Evolutionary conservation across 2,113 vertebrate species (phyloP).

Genomic region (Manacus vitellinus): DNA sequence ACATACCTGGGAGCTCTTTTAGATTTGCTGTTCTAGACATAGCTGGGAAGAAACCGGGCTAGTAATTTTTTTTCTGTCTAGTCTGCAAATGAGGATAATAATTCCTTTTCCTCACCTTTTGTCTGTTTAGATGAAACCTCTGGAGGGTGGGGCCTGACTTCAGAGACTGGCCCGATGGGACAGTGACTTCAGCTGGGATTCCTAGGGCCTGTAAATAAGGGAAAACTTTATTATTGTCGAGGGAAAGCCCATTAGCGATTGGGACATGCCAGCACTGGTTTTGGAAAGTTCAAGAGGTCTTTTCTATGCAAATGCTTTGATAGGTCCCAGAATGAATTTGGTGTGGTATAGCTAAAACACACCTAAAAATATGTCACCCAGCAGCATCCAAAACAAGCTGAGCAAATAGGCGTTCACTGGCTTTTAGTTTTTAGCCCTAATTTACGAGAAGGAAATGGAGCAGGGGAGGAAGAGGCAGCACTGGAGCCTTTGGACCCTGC

Average conservation of each 20-base stretch:
- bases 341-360: background rate
- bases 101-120: background rate
- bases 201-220: background rate
- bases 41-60: background rate
- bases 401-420: background rate
- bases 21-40: background rate
- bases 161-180: background rate
- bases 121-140: background rate
- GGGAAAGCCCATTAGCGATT: background rate
- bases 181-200: background rate
- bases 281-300: conserved; percentile 18
- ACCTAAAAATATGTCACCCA: background rate
- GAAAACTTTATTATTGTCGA: background rate
- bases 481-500: background rate
- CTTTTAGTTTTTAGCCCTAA: background rate
- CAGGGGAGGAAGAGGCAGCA: background rate
- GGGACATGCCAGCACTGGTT: background rate
- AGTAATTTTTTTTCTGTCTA: background rate
- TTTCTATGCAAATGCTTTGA: background rate
- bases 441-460: background rate
- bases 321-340: background rate
- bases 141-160: background rate
- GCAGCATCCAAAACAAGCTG: background rate
- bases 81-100: conserved; percentile 23
- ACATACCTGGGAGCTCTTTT: background rate